Base-by-base conservation (phyloP, 2,113 vertebrate species). In the Rhinogobius similis region DNA sequence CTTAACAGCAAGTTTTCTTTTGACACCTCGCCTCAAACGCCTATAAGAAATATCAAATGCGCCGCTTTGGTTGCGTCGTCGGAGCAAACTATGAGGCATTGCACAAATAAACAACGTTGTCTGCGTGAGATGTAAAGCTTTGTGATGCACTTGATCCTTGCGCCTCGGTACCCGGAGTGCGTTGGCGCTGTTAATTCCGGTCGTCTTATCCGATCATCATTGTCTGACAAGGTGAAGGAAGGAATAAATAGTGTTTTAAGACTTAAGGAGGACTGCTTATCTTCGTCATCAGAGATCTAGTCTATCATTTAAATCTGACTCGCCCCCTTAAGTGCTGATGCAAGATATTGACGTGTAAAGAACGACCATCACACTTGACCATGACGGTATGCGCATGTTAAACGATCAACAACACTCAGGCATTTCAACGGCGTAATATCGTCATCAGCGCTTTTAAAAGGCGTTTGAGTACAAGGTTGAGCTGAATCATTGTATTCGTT, bases 1-100 rank as follows among this genome's bases (percentile, higher is more conserved):
- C 92, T 91, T 92, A 84, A 90, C 83, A 81, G 75, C 77, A 82
- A 84, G 79, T 87, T 90, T 87, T 83, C 78, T 82, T 87, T 86
- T 81, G 75, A 79, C 73, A 69, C 78, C 67, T 79, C 74, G 41
- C 23, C 52, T 55, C 73, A 83, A 84, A 90, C 70, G 77, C 77
- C 68, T 85, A 80, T 87, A 79, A 79, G 73, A 84, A 82, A 83
- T 86, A 89, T 87, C 77, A 88, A 89, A 89, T 82, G 76, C 67
- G 72, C 46, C 68, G 77, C 88, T 90, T 83, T 73, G 74, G 82
- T 83, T 48, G 21, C 66, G 23, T 65, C 76, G 81, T 84, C 64
- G 71, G 78, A 67, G 71, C 52, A 14, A 50, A 59, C 71, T 75
- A 73, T 23, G 32, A 77, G 63, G 64, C 62, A 72, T 77, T 24